Percentiles rank a stretch among this genome's conserved stretches.
Evolutionary conservation across 2,888 invertebrate species (phyloP).

Genomic region (Prosapia bicincta): DNA sequence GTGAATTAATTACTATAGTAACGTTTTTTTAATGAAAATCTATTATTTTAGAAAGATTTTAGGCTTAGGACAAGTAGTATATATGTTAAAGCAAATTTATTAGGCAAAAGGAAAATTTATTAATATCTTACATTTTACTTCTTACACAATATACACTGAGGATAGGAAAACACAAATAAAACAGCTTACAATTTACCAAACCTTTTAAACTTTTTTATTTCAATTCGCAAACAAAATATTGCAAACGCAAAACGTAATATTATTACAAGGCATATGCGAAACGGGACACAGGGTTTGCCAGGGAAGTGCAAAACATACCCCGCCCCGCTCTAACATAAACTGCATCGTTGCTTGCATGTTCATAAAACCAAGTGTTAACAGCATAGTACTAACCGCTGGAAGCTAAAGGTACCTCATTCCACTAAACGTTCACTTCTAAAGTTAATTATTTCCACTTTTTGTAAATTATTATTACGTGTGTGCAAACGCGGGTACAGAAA

Average conservation of each 20-base stretch:
- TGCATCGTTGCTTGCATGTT: constrained; percentile 37
- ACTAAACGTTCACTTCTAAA: constrained; percentile 32
- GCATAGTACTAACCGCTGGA: constrained; percentile 36
- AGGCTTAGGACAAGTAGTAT: too few species aligned
- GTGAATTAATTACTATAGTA: too few species aligned
- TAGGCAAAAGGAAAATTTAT: too few species aligned
- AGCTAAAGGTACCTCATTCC: constrained; percentile 33
- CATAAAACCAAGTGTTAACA: constrained; percentile 35
- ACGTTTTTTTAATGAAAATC: too few species aligned
- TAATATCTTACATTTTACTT: too few species aligned
- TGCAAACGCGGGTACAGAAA: constrained; percentile 23
- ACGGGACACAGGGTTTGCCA: constrained; percentile 32
- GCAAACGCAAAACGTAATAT: constrained; percentile 38
- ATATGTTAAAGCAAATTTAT: too few species aligned
- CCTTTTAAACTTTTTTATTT: constrained; percentile 38
- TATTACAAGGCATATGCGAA: constrained; percentile 38
- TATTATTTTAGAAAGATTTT: too few species aligned
- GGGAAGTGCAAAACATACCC: constrained; percentile 35
- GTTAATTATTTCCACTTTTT: constrained; percentile 19
- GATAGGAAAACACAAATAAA: too few species aligned
- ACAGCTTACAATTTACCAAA: constrained; percentile 33
- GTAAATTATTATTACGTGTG: constrained; percentile 29
- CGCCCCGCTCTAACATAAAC: constrained; percentile 32
- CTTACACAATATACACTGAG: too few species aligned
- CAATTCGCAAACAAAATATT: constrained; percentile 40